phyloP scores from a whole-genome alignment of 2,888 invertebrate species.

The Buathra laborator region DNA sequence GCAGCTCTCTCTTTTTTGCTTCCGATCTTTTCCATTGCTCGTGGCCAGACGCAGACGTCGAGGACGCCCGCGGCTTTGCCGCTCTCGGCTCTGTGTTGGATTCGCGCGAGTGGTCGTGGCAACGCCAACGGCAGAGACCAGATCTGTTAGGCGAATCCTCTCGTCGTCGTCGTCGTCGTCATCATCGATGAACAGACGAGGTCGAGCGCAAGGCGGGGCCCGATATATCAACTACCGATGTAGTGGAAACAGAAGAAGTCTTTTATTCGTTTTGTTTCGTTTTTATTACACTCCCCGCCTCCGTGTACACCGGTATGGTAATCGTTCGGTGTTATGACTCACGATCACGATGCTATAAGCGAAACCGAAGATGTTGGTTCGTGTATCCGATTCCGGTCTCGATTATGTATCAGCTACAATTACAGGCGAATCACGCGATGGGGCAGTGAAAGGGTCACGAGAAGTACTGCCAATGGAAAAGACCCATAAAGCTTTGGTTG shows the following conservation, averaged over 20 bases:
- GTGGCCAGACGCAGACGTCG: slow-evolving; percentile 37
- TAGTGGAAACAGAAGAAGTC: not conserved
- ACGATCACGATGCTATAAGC: slow-evolving; percentile 40
- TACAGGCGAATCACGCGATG: slow-evolving; percentile 3
- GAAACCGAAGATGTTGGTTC: slow-evolving; percentile 18
- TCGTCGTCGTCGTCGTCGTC: slow-evolving; percentile 6
- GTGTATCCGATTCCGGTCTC: slow-evolving; percentile 30
- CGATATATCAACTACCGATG: slow-evolving; percentile 8
- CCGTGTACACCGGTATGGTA: slow-evolving; percentile 23
- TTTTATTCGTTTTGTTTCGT: slow-evolving; percentile 8
- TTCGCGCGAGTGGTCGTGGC: slow-evolving; percentile 40
- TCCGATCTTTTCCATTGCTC: slow-evolving; percentile 47
- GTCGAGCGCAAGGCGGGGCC: slow-evolving; percentile 36
- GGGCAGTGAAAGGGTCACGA: not conserved
- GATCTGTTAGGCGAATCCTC: slow-evolving; percentile 45
- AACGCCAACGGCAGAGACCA: not conserved
- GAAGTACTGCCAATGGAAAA: not conserved
- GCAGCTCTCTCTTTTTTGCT: slow-evolving; percentile 57
- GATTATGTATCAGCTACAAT: slow-evolving; percentile 1
- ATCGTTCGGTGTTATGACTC: slow-evolving; percentile 44
- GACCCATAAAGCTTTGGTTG: too few species aligned
- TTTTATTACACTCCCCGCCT: not conserved
- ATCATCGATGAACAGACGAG: slow-evolving; percentile 34
- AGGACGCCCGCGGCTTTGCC: slow-evolving; percentile 9
- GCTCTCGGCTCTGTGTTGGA: not conserved